Evolutionary conservation across 2,888 invertebrate genomes (phyloP).

Genomic region (Stenotaenia linearis): DNA sequence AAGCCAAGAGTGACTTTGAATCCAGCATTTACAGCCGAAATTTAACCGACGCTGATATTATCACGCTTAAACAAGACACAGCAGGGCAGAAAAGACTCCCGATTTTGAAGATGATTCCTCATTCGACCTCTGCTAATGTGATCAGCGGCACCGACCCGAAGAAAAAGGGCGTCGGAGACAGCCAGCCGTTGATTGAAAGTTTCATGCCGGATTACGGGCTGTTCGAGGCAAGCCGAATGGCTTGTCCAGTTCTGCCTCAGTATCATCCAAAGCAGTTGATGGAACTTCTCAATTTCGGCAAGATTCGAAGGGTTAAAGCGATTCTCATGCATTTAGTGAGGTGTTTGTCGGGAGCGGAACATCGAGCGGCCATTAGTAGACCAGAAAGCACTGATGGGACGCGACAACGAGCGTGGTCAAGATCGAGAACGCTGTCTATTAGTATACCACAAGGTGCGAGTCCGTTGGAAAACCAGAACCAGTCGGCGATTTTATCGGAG

Average conservation of each 20-base stretch:
- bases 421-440: constrained; percentile 63
- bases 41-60: constrained; percentile 43
- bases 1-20: constrained; percentile 32
- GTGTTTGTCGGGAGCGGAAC: constrained; percentile 50
- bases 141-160: constrained; percentile 38
- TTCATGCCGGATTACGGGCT: constrained; percentile 90
- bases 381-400: neutral
- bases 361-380: constrained; percentile 30
- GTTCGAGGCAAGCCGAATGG: constrained; percentile 94
- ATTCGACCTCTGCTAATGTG: constrained; percentile 37
- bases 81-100: constrained; percentile 39
- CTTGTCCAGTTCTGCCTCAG: constrained; percentile 95
- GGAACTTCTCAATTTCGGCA: constrained; percentile 96
- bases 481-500: constrained; percentile 70
- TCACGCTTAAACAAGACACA: constrained; percentile 40
- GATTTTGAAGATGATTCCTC: constrained; percentile 36
- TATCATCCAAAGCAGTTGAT: constrained; percentile 98
- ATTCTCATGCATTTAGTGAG: constrained; percentile 93
- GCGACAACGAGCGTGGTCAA: constrained; percentile 73
- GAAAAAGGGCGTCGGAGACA: constrained; percentile 35
- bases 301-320: constrained; percentile 95
- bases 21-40: constrained; percentile 41
- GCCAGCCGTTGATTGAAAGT: constrained; percentile 34
- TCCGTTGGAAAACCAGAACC: constrained; percentile 63
- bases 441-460: constrained; percentile 36